These are phyloP conservation scores for Anhinga anhinga DNA, from an alignment of 2,113 vertebrate genomes.

Conservation along the genomic window DNA sequence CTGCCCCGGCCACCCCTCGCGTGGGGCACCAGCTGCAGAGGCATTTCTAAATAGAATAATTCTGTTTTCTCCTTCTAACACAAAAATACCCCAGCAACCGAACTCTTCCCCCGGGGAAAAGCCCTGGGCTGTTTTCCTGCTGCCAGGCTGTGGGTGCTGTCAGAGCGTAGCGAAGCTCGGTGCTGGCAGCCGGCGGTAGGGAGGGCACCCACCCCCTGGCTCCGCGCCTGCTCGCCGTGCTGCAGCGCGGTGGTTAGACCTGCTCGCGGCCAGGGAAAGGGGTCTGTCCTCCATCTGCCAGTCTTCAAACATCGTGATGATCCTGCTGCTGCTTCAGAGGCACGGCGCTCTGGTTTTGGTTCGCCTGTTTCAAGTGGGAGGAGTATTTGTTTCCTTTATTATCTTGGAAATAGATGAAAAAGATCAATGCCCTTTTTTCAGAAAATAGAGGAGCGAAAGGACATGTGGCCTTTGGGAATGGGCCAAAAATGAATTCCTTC, in stretches of 20 bases:
- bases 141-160: not conserved
- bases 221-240: not conserved
- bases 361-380: not conserved
- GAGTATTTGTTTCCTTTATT: not conserved
- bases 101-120: not conserved
- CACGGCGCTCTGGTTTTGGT: fast-evolving
- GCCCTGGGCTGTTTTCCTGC: not conserved
- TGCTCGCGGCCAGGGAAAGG: not conserved
- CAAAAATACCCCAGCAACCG: not conserved
- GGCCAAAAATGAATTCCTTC: not conserved
- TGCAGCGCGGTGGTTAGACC: not conserved
- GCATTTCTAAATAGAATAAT: fast-evolving
- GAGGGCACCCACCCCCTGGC: not conserved
- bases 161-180: not conserved
- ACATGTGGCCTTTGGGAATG: not conserved
- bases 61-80: not conserved
- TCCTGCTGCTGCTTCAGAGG: not conserved
- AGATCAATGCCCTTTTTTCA: no score
- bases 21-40: not conserved
- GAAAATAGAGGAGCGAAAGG: not conserved
- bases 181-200: not conserved
- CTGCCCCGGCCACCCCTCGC: fast-evolving
- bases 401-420: not conserved
- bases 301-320: fast-evolving
- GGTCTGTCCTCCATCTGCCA: not conserved